These are phyloP conservation scores for Conopomorpha cramerella DNA, from an alignment of 1,140 invertebrate genomes.

Conservation along the genomic window DNA sequence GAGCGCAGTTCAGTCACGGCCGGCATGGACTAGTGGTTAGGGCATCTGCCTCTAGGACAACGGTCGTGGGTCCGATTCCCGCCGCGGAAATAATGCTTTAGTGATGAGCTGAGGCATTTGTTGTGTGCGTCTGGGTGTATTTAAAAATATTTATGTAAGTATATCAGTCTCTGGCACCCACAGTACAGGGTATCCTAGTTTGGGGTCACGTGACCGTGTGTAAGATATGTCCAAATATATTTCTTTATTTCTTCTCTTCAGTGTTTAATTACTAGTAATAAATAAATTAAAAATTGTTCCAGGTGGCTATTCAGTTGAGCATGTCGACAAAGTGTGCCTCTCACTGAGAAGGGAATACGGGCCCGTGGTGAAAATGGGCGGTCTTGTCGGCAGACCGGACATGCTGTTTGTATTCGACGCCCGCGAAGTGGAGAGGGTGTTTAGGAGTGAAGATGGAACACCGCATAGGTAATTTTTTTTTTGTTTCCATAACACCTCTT, in stretches of 20 bases:
- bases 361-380: slow-evolving; percentile 76
- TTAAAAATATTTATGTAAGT: not conserved
- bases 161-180: too few species aligned
- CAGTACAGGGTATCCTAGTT: too few species aligned
- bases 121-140: too few species aligned
- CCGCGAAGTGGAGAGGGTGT: slow-evolving; percentile 75
- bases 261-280: not conserved
- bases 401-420: slow-evolving; percentile 80
- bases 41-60: too few species aligned
- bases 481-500: too few species aligned
- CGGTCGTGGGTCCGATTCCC: too few species aligned
- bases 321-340: slow-evolving; percentile 75
- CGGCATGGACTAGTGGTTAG: too few species aligned
- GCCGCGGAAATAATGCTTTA: too few species aligned
- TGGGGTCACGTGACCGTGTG: not conserved
- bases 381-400: slow-evolving; percentile 75
- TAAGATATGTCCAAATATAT: not conserved
- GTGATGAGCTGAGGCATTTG: too few species aligned
- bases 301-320: slow-evolving; percentile 75
- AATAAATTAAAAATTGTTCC: slow-evolving; percentile 7
- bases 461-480: slow-evolving; percentile 61
- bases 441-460: slow-evolving; percentile 73
- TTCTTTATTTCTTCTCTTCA: too few species aligned
- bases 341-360: slow-evolving; percentile 70
- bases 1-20: too few species aligned